phyloP scores from a whole-genome alignment of 1,140 invertebrate genomes.

The Penaeus chinensis region DNA sequence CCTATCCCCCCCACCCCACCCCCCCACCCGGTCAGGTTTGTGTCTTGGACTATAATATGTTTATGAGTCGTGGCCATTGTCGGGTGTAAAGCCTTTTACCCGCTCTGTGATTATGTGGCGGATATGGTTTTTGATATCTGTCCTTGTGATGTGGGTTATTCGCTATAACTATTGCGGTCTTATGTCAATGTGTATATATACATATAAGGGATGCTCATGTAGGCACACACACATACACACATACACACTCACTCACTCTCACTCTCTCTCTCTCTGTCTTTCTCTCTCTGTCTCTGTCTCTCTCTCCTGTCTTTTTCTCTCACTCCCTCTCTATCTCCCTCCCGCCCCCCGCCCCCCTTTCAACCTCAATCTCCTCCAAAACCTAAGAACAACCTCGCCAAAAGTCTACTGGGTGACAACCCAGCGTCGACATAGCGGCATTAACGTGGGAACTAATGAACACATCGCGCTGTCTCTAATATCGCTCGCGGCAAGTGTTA shows the following conservation, averaged over 20 bases:
- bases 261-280: background rate
- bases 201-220: background rate
- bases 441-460: too few relatives aligned
- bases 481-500: too few relatives aligned
- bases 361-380: too few relatives aligned
- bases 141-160: background rate
- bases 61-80: too few relatives aligned
- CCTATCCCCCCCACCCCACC: background rate
- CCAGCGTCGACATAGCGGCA: too few relatives aligned
- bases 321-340: background rate
- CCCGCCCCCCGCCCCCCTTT: too few relatives aligned
- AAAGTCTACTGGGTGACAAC: too few relatives aligned
- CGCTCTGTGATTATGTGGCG: background rate
- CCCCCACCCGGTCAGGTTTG: background rate
- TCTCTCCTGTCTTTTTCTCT: background rate
- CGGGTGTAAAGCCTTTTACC: too few relatives aligned
- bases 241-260: background rate
- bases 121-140: too few relatives aligned
- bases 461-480: too few relatives aligned
- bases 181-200: background rate
- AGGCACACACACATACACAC: background rate
- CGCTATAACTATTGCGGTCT: background rate
- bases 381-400: too few relatives aligned
- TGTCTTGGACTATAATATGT: too few relatives aligned
- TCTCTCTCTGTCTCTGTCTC: background rate